Percentiles rank a stretch among this genome's conserved stretches.
Conservation (phyloP, 2,113 vertebrate genomes). For the Raja brachyura region DNA sequence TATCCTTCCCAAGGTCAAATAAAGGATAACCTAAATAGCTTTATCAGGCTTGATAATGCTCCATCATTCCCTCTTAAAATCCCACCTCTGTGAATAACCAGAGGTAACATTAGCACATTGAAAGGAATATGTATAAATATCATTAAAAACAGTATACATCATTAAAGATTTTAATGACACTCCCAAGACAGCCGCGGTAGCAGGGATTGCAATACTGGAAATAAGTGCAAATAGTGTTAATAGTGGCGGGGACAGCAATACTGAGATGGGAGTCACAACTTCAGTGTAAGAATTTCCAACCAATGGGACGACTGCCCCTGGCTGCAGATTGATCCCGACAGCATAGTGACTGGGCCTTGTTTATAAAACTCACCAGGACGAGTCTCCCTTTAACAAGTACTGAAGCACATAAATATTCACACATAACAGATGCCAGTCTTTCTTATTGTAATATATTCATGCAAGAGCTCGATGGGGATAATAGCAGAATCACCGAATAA, state of each 20-base stretch:
- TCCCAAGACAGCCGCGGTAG: neutral
- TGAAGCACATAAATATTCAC: constrained; percentile 26
- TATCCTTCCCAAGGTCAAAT: neutral
- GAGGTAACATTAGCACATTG: neutral
- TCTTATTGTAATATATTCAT: neutral
- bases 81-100: neutral
- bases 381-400: neutral
- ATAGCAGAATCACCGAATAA: neutral
- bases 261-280: neutral
- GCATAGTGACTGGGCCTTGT: constrained; percentile 11
- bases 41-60: neutral
- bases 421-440: neutral
- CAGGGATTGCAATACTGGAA: neutral
- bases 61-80: neutral
- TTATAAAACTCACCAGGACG: constrained; percentile 15
- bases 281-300: neutral
- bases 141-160: neutral
- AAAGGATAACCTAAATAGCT: neutral
- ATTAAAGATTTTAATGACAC: neutral
- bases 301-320: neutral
- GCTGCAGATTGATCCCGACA: constrained; percentile 16
- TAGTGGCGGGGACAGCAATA: too few species aligned
- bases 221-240: neutral
- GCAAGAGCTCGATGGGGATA: neutral
- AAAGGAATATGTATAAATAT: neutral